Evolutionary conservation across 2,797 vertebrate species (phyloP).

Genomic region (Erpetoichthys calabaricus): DNA sequence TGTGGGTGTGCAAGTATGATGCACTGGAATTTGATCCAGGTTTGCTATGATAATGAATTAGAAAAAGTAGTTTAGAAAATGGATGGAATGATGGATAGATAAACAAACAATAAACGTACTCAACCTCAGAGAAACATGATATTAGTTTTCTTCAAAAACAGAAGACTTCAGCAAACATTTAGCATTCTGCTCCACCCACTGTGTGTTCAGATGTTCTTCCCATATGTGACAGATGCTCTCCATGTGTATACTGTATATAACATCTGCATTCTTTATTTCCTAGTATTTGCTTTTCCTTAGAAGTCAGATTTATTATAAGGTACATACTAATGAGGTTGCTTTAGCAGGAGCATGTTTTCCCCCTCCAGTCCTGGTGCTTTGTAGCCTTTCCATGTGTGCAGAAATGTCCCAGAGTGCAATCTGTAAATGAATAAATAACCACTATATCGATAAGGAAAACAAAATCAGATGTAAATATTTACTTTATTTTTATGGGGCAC

Average conservation of each 20-base stretch:
- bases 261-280: background rate
- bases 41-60: too few relatives aligned
- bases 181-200: background rate
- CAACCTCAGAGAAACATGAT: too few relatives aligned
- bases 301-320: background rate
- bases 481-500: background rate
- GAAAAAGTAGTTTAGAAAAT: too few relatives aligned
- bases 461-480: background rate
- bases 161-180: too few relatives aligned
- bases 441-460: slow-evolving; percentile 9
- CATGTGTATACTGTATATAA: slow-evolving; percentile 1
- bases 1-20: too few relatives aligned
- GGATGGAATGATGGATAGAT: too few relatives aligned
- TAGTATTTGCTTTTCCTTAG: background rate
- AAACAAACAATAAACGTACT: too few relatives aligned
- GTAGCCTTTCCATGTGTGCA: slow-evolving; percentile 40
- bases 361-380: slow-evolving; percentile 29
- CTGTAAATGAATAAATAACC: slow-evolving; percentile 32
- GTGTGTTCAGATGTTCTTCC: background rate
- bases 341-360: slow-evolving; percentile 20
- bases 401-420: slow-evolving; percentile 82
- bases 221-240: background rate
- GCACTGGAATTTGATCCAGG: too few relatives aligned
- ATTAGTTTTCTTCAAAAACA: too few relatives aligned
- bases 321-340: slow-evolving; percentile 35